phyloP scores from a whole-genome alignment of 2,888 invertebrate genomes.

The Drosophila cognata region DNA sequence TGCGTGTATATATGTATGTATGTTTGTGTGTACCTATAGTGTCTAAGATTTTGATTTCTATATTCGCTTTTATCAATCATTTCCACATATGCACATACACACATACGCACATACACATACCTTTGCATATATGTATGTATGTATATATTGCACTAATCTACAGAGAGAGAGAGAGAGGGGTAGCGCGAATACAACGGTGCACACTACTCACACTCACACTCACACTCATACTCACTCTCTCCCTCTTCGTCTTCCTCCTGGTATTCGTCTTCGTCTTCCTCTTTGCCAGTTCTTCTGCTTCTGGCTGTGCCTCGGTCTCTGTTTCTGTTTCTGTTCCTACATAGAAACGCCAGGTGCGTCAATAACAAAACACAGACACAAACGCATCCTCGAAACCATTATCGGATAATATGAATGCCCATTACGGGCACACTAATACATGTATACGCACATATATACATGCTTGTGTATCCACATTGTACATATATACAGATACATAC shows the following conservation, averaged over 20 bases:
- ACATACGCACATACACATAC: not conserved
- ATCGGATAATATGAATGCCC: slow-evolving; percentile 50
- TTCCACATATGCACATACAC: not conserved
- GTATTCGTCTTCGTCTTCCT: not conserved
- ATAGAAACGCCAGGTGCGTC: slow-evolving; percentile 45
- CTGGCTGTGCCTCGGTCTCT: slow-evolving; percentile 1
- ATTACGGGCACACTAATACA: slow-evolving; percentile 28
- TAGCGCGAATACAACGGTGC: slow-evolving; percentile 28
- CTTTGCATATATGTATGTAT: not conserved
- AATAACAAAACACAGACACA: slow-evolving; percentile 23
- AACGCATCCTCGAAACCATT: slow-evolving; percentile 46
- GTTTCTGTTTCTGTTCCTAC: slow-evolving; percentile 7
- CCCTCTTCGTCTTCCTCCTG: not conserved
- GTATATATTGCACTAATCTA: slow-evolving; percentile 17
- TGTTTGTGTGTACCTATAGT: slow-evolving; percentile 3
- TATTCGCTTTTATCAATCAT: slow-evolving; percentile 26
- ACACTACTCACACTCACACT: not conserved
- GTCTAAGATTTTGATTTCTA: slow-evolving; percentile 12
- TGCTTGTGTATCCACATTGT: not conserved
- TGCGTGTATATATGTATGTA: not conserved
- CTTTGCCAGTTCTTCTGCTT: slow-evolving; percentile 2
- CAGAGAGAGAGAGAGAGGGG: slow-evolving; percentile 19
- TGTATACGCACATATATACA: not conserved
- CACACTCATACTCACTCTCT: not conserved
- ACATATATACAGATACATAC: slow-evolving; percentile 6